A percentile compares a stretch with the other conserved stretches of the same genome.
Evolutionary conservation across 2,888 invertebrate species (phyloP).

Genomic region (Noctuana brunneofusca): DNA sequence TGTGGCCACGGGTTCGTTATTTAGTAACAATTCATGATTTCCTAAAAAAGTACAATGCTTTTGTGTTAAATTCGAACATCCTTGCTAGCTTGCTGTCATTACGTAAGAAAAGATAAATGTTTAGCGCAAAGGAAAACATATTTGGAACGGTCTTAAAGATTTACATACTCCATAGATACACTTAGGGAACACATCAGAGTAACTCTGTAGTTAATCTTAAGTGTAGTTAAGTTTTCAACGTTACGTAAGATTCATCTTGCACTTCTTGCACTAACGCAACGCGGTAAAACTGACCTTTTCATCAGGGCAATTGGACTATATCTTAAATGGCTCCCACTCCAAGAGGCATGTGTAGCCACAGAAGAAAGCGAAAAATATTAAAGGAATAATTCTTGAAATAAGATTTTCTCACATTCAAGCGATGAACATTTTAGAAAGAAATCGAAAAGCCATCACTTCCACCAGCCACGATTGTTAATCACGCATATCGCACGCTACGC

Average conservation of each 20-base stretch:
- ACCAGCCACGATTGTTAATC: neutral
- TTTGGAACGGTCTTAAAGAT: neutral
- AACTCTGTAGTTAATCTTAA: no score
- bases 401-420: neutral
- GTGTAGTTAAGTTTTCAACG: neutral
- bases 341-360: no score
- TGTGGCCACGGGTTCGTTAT: neutral
- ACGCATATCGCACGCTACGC: conserved; percentile 21
- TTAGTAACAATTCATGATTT: neutral
- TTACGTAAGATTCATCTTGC: neutral
- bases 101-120: neutral
- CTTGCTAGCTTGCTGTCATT: neutral
- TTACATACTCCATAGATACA: neutral
- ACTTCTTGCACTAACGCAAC: neutral
- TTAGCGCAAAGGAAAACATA: neutral
- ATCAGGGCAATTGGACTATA: no score
- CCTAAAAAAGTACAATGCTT: neutral
- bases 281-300: neutral
- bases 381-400: neutral
- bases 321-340: no score
- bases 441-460: neutral
- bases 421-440: neutral
- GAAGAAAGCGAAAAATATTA: neutral
- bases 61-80: neutral
- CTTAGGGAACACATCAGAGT: no score